Conservation (phyloP, 1,140 invertebrate genomes). For the Zaprionus africanus region DNA sequence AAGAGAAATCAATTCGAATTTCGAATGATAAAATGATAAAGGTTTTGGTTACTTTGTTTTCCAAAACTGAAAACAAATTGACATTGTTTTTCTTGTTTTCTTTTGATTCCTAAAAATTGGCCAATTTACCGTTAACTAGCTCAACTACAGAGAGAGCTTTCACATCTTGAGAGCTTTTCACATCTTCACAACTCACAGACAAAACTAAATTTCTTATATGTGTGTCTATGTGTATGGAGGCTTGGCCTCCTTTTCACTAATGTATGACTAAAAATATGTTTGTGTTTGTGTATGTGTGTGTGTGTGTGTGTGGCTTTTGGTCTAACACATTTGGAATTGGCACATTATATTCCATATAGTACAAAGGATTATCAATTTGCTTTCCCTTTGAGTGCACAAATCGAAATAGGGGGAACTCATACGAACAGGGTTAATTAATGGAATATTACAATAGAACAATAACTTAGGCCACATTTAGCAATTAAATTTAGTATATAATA, state of each 20-base stretch:
- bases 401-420: neutral
- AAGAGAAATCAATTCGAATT: neutral
- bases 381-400: slow-evolving; percentile 45
- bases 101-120: slow-evolving; percentile 28
- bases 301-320: slow-evolving; percentile 46
- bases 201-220: neutral
- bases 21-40: slow-evolving; percentile 2
- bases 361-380: slow-evolving; percentile 58
- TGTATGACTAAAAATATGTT: slow-evolving; percentile 8
- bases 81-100: slow-evolving; percentile 34
- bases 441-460: slow-evolving; percentile 3
- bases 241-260: slow-evolving; percentile 5
- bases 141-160: neutral
- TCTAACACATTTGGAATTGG: slow-evolving; percentile 67
- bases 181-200: slow-evolving; percentile 12
- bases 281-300: slow-evolving; percentile 6
- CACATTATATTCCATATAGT: slow-evolving; percentile 81
- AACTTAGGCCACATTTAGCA: slow-evolving; percentile 20
- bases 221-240: neutral
- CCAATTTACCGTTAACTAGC: slow-evolving; percentile 32
- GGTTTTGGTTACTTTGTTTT: neutral
- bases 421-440: neutral
- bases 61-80: slow-evolving; percentile 46
- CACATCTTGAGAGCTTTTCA: slow-evolving; percentile 4
- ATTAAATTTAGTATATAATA: neutral